Evolutionary conservation across 2,113 vertebrate species (phyloP), one percentile per base, ranked within the genome.

Genomic region (Dipodomys stephensi): DNA sequence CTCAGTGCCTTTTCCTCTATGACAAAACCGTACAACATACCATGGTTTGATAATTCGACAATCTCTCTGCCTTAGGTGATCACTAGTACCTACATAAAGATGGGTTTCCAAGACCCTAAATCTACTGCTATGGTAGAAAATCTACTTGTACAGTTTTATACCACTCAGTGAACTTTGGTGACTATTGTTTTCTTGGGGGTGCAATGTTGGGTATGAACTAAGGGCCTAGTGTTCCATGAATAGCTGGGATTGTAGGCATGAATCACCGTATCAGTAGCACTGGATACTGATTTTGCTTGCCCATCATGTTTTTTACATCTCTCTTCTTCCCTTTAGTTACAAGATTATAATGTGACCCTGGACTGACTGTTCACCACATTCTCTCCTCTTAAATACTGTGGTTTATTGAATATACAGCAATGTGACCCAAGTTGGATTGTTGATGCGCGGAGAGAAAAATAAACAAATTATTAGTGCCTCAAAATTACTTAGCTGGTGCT

Each of bases 1-100:
- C 73, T 96, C 87, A 60, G 83, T 79, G 68, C 32, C 87, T 94
- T 74, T 57, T 88, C n/a, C 87, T 64, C 49, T 28, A 73, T 0
- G 15, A 77, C 77, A 89, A 57, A 57, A 57, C 53, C 53, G 15
- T 11, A 18, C 15, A 57, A 57, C 53, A 57, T 18, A 16, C 16
- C n/a, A 23, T 77, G 20, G 7, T 64, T 11, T 69, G 74, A 76
- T 87, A 72, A 10, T 53, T 84, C 49, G 6, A 23, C 49, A 23
- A 73, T 5, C 11, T 39, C 35, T 95, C 79, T 95, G 72, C 19
- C 11, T 27, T 28, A 74, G 39, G 80, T 77, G n/a, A 74, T 79
- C 46, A 85, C 7, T 30, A 53, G 87, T 62, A 69, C 12, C 53
- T 92, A 28, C 67, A 25, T 80, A 23, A 20, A 77, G 27, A 39